A percentile compares a stretch with the other conserved stretches of the same genome.
phyloP scores from a whole-genome alignment of 1,140 invertebrate species.

The Rhopalosiphum maidis region DNA sequence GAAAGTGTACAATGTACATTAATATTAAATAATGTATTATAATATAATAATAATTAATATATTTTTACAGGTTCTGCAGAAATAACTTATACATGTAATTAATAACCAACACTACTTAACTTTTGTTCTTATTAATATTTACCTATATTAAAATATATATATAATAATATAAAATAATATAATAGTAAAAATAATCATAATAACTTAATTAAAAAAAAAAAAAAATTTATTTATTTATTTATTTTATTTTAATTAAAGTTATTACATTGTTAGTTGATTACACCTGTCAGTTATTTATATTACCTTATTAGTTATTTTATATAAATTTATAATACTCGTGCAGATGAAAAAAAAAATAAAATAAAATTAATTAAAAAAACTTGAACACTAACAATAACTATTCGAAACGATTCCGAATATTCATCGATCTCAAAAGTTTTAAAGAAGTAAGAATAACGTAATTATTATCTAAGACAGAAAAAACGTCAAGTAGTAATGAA shows the following conservation, averaged over 20 bases:
- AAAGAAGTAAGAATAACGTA: not conserved
- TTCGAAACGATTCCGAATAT: not conserved
- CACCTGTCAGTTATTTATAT: not conserved
- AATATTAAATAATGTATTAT: not conserved
- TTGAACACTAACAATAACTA: not conserved
- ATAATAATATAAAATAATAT: not conserved
- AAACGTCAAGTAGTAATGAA: not conserved
- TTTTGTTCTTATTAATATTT: not conserved
- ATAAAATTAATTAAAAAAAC: not conserved
- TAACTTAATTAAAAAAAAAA: not conserved
- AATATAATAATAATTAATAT: no score
- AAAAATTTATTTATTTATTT: no score
- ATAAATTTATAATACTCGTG: not conserved
- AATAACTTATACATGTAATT: no score
- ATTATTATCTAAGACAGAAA: not conserved
- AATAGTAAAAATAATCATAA: not conserved
- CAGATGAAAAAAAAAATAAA: not conserved
- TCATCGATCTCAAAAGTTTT: not conserved
- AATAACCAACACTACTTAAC: not conserved
- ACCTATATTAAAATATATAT: no score
- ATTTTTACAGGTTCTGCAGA: no score
- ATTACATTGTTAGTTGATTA: not conserved
- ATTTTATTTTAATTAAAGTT: not conserved
- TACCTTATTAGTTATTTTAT: no score
- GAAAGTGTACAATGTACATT: not conserved